Evolutionary conservation across 2,113 vertebrate species (phyloP), one percentile per base, ranked within the genome.

Genomic region (Ardeotis arabs): DNA sequence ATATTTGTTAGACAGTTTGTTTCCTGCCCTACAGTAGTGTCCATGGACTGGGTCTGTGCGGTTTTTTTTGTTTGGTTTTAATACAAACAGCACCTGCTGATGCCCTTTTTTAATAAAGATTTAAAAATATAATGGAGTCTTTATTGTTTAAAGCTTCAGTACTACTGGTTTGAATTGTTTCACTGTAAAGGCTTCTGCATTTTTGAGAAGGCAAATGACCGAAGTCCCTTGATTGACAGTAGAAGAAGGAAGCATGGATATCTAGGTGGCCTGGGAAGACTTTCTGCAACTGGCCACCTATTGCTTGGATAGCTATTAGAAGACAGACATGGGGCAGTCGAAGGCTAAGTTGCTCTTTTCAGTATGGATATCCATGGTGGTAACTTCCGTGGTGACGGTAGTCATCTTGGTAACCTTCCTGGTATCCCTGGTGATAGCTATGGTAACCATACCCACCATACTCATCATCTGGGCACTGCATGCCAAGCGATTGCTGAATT

Each of bases 391-490:
- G 98, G 94, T 98, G 98, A 89, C 97, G 98, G 59, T 99, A 99
- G 70, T 99, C 98, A 47, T 99, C 99, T 90, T 99, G 99, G 94
- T 99, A 99, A 45, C 99, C 99, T n/a, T 99, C 99, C 55, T 99
- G 99, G 67, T 99, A 99, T 33, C 99, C 99, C 72, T 99, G 99
- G 91, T 98, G 98, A 82, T 98, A 98, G 84, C 98, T 98, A 90
- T 99, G 99, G 97, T 99, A 99, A 87, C 99, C 99, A 11, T 99
- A 99, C 79, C 99, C 99, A 16, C 99, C 99, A 16, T 99, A 99
- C 95, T 99, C 99, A 28, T 99, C 99, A 76, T 99, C 99, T 0
- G 99, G 99, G 93, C 99, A 99, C 76, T 99, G 99, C 99, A 99
- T 99, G 39, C 99, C 99, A 10, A 99, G 98, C 0, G 99, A 99